A percentile compares a stretch with the other conserved stretches of the same genome.
Conservation (phyloP, 2,113 vertebrate genomes). For the Colius striatus region DNA sequence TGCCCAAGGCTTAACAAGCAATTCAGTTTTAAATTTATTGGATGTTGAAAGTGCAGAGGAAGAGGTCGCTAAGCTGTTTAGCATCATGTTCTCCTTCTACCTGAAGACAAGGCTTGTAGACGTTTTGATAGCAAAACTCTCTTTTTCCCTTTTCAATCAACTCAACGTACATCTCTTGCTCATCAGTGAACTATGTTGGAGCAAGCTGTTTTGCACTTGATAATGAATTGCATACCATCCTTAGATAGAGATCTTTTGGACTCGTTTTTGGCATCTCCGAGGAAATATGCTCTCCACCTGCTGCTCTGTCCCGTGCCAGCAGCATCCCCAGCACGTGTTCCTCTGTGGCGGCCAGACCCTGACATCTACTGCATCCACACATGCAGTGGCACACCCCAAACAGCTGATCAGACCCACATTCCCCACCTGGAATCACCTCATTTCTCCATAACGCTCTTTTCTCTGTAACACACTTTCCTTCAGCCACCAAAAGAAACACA, state of each 20-base stretch:
- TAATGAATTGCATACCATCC: constrained; percentile 60
- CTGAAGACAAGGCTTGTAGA: not conserved
- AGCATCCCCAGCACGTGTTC: not conserved
- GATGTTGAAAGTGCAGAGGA: not conserved
- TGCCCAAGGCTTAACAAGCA: not conserved
- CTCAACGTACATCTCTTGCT: constrained; percentile 1
- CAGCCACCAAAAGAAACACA: not conserved
- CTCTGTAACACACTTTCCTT: not conserved
- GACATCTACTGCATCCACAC: constrained; percentile 67
- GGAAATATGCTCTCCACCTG: constrained; percentile 57
- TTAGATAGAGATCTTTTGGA: constrained; percentile 59
- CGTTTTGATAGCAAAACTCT: not conserved
- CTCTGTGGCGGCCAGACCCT: constrained; percentile 14
- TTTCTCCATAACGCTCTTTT: not conserved
- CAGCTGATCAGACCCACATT: not conserved
- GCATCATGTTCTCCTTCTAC: not conserved
- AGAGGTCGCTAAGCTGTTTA: not conserved
- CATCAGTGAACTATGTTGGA: constrained; percentile 12
- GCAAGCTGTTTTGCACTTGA: constrained; percentile 49
- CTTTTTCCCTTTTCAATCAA: not conserved
- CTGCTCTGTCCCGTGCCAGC: constrained; percentile 9
- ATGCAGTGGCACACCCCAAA: not conserved
- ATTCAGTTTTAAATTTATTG: not conserved
- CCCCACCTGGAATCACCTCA: not conserved
- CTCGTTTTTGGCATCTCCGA: not conserved